These are phyloP conservation scores for Xestobium rufovillosum DNA, from an alignment of 2,888 invertebrate genomes.

Conservation along the genomic window DNA sequence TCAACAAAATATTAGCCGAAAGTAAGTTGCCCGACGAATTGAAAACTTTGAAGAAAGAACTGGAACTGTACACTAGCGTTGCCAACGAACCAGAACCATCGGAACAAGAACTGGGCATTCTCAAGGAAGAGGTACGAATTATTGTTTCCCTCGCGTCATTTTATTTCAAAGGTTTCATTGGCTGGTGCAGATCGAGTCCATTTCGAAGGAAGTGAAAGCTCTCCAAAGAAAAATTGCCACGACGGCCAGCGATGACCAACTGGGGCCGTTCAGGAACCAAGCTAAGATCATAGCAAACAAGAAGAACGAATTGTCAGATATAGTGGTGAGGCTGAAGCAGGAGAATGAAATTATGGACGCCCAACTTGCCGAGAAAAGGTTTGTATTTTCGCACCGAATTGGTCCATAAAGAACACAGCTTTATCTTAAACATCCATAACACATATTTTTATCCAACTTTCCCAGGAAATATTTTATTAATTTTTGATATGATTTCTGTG, in stretches of 20 bases:
- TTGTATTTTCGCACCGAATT: too few relatives aligned
- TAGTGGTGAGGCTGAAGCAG: neutral
- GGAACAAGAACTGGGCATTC: neutral
- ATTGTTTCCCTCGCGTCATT: neutral
- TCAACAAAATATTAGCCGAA: constrained; percentile 1
- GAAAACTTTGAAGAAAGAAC: neutral
- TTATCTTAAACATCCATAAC: too few relatives aligned
- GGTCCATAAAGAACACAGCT: too few relatives aligned
- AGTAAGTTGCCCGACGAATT: neutral
- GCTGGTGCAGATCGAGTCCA: neutral
- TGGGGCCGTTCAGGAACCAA: constrained; percentile 2
- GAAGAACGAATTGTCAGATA: neutral
- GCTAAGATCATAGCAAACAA: constrained; percentile 1
- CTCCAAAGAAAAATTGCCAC: neutral
- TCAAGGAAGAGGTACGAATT: neutral
- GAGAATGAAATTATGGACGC: neutral
- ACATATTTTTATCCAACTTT: too few relatives aligned
- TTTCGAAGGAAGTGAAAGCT: neutral
- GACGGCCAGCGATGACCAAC: neutral
- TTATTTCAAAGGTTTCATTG: neutral
- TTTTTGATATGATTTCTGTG: too few relatives aligned
- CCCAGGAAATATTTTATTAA: too few relatives aligned
- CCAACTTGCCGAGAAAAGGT: neutral
- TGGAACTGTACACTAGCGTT: neutral
- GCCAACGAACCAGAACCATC: neutral